These are phyloP conservation scores for Enchytraeus crypticus DNA, from an alignment of 2,888 invertebrate species.

Conservation along the genomic window DNA sequence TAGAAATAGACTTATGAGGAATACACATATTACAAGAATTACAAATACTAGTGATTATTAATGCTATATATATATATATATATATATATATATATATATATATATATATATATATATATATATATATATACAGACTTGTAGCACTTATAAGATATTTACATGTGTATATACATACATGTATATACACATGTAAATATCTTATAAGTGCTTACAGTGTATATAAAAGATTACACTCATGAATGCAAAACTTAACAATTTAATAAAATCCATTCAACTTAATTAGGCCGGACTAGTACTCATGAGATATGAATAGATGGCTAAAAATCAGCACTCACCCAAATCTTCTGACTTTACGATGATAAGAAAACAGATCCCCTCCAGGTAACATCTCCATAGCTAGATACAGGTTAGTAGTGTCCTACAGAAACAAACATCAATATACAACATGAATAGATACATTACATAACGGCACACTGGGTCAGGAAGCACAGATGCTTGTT, in stretches of 20 bases:
- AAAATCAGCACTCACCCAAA: slow-evolving; percentile 55
- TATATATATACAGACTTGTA: too few species aligned
- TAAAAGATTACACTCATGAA: not conserved
- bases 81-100: too few species aligned
- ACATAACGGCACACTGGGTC: too few species aligned
- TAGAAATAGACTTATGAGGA: too few species aligned
- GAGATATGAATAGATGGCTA: not conserved
- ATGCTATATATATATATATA: too few species aligned
- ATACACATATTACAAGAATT: too few species aligned
- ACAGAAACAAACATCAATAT: not conserved
- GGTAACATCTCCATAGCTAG: slow-evolving; percentile 99
- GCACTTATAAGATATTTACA: not conserved
- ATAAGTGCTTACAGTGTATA: not conserved
- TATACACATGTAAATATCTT: not conserved
- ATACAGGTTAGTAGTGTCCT: slow-evolving; percentile 96
- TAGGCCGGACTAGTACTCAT: too few species aligned
- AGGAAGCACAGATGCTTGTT: too few species aligned
- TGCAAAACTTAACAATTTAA: too few species aligned
- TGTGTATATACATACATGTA: not conserved
- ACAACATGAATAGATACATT: not conserved
- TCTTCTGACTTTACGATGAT: slow-evolving; percentile 90
- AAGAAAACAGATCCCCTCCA: slow-evolving; percentile 99
- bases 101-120: too few species aligned
- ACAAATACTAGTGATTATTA: too few species aligned
- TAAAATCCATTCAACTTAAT: too few species aligned